Evolutionary conservation across 1,140 invertebrate species (phyloP).

Genomic region (Probaryconus sp.): DNA sequence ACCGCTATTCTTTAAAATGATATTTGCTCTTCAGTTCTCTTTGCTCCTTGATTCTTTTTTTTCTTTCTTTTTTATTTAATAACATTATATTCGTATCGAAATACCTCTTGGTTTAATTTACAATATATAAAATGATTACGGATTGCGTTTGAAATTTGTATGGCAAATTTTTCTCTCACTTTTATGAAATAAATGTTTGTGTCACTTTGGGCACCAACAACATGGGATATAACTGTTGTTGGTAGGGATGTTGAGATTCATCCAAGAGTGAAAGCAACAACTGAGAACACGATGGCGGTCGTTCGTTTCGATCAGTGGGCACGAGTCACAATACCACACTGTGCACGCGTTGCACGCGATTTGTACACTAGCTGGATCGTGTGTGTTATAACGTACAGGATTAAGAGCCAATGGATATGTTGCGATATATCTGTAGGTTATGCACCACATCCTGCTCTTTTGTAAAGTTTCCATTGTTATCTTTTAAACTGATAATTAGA

Average conservation of each 20-base stretch:
- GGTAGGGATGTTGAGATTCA: constrained; percentile 7
- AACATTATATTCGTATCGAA: too few relatives aligned
- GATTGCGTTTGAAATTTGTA: too few relatives aligned
- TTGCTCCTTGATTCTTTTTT: neutral
- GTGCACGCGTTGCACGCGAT: constrained; percentile 12
- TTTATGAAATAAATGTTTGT: neutral
- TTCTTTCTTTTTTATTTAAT: constrained; percentile 16
- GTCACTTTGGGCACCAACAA: neutral
- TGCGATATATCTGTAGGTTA: constrained; percentile 4
- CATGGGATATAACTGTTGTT: neutral
- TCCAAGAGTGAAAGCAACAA: constrained; percentile 11
- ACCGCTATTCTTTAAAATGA: constrained; percentile 29
- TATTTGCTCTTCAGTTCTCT: too few relatives aligned
- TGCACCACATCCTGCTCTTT: too few relatives aligned
- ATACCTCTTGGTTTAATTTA: too few relatives aligned
- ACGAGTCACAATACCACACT: constrained; percentile 22
- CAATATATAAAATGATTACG: too few relatives aligned
- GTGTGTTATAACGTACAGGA: constrained; percentile 14
- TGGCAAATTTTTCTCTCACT: neutral
- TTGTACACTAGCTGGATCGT: constrained; percentile 13
- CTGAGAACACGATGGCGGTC: constrained; percentile 9
- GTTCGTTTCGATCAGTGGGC: constrained; percentile 44
- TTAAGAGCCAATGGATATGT: constrained; percentile 1
- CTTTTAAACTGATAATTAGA: too few relatives aligned
- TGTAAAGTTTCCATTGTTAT: too few relatives aligned